Evolutionary conservation across 2,888 invertebrate species (phyloP).

Genomic region (Gerris lacustris): DNA sequence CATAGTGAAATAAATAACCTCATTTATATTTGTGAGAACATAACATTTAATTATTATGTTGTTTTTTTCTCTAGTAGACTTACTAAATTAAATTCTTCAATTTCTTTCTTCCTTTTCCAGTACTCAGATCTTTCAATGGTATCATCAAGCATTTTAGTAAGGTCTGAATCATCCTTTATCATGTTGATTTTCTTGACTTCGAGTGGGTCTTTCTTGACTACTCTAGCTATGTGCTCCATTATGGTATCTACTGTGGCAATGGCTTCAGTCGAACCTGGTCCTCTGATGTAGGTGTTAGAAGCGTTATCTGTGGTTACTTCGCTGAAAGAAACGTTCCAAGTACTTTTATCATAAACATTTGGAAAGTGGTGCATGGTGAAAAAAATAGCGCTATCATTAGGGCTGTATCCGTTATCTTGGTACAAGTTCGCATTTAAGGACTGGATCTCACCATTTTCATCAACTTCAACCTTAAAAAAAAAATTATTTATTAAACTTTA

Average conservation of each 20-base stretch:
- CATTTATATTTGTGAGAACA: too few species aligned
- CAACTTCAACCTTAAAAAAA: conserved; percentile 39
- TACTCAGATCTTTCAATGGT: conserved; percentile 48
- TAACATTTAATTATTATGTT: too few species aligned
- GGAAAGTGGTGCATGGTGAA: conserved; percentile 18
- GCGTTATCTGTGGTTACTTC: conserved; percentile 51
- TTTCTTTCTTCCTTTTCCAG: conserved; percentile 42
- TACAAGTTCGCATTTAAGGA: conserved; percentile 45
- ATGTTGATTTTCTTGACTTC: conserved; percentile 48
- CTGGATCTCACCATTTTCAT: conserved; percentile 52
- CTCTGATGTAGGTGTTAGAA: conserved; percentile 55
- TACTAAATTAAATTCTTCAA: conserved; percentile 49
- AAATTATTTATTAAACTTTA: too few species aligned
- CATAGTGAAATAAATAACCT: too few species aligned
- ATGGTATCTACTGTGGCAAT: conserved; percentile 50
- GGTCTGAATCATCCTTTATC: conserved; percentile 38
- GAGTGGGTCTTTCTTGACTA: conserved; percentile 45
- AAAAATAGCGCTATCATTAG: conserved; percentile 24
- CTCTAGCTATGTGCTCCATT: conserved; percentile 53
- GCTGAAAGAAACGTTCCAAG: conserved; percentile 42
- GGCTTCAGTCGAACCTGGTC: conserved; percentile 59
- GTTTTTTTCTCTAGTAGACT: conserved; percentile 12
- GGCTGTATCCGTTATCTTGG: conserved; percentile 40
- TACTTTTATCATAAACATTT: conserved; percentile 47
- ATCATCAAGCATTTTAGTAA: conserved; percentile 44